A percentile compares a stretch with the other conserved stretches of the same genome.
Evolutionary conservation across 2,113 vertebrate species (phyloP).

Genomic region (Ramphastos sulfuratus): DNA sequence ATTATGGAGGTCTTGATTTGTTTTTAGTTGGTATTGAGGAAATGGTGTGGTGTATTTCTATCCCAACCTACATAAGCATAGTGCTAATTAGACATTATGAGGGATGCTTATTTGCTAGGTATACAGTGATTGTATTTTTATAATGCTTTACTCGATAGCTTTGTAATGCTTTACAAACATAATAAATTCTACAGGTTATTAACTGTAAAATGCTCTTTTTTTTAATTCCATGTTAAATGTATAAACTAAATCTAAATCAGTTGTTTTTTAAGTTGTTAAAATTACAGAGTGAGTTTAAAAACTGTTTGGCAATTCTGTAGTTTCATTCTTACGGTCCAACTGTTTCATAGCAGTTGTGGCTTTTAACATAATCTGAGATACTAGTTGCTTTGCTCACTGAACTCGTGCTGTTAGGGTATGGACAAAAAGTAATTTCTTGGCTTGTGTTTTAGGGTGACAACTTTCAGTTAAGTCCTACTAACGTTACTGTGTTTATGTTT

Average conservation of each 20-base stretch:
- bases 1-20: neutral
- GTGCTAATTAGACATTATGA: neutral
- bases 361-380: neutral
- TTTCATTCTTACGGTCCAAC: neutral
- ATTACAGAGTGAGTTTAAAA: neutral
- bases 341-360: neutral
- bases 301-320: neutral
- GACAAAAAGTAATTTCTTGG: neutral
- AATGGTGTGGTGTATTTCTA: fast-evolving
- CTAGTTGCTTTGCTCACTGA: neutral
- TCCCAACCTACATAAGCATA: neutral
- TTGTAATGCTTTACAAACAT: neutral
- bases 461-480: neutral
- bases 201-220: neutral
- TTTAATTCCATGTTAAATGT: neutral
- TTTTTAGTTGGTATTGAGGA: neutral
- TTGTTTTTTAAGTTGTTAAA: neutral
- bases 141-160: neutral
- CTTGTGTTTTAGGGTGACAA: neutral
- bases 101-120: neutral
- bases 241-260: neutral
- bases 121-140: neutral
- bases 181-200: neutral
- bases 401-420: neutral
- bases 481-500: neutral